These are phyloP conservation scores for Heloderma charlesbogerti DNA, from an alignment of 2,113 vertebrate genomes.

Conservation along the genomic window DNA sequence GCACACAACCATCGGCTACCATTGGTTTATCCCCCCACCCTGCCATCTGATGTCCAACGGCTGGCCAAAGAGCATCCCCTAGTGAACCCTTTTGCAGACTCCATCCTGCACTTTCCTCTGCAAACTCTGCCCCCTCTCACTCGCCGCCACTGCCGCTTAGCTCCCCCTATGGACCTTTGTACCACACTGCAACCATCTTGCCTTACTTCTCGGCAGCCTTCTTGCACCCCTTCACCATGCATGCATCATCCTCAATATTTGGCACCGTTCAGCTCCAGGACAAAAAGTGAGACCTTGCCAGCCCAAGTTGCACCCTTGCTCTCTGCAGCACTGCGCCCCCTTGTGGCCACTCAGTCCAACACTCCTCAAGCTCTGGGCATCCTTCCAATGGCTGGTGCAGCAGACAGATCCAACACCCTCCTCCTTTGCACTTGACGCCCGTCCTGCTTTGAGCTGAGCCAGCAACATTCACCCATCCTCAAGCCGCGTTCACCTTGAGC, in stretches of 20 bases:
- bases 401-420: background rate
- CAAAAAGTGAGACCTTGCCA: no score
- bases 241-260: no score
- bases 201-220: background rate
- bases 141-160: no score
- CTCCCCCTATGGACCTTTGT: background rate
- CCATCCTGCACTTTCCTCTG: background rate
- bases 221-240: background rate
- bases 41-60: background rate
- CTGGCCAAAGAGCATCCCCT: background rate
- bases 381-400: constrained; percentile 1
- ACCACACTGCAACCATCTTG: background rate
- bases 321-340: background rate
- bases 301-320: background rate
- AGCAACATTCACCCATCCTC: constrained; percentile 1
- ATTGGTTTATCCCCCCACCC: background rate
- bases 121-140: no score
- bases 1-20: background rate
- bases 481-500: constrained; percentile 34
- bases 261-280: background rate
- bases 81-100: background rate
- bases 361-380: background rate
- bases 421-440: background rate
- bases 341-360: background rate
- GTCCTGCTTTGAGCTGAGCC: constrained; percentile 9